Evolutionary conservation across 2,113 vertebrate genomes (phyloP), one percentile per base, ranked within the genome.

Genomic region (Scalopus aquaticus): DNA sequence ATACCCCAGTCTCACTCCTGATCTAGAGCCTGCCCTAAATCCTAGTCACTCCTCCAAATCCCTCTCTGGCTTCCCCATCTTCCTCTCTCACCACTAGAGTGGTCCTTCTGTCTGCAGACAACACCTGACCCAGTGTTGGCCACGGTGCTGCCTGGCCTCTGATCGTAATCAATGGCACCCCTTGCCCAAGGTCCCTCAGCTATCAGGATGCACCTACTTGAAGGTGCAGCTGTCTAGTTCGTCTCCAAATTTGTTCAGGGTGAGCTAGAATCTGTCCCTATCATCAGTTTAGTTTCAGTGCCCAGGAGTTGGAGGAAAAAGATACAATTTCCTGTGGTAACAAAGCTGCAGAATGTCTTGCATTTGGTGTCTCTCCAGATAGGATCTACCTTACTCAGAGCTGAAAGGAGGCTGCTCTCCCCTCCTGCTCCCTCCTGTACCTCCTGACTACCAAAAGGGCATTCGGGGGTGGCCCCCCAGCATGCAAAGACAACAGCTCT

Each of bases 391-490:
- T 30, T 49, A 12, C 49, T 46, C 1, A 3, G 35, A 82, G 56
- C 46, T 35, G 46, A 39, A 82, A 24, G 9, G 15, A 58, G 24
- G 30, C 19, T 60, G 9, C 60, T 30, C 15, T 26, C 17, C 3
- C 16, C 72, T 35, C 70, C 67, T 19, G 42, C 78, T 73, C 6
- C 9, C 26, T 54, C 28, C 46, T 9, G 28, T 3, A 8, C 60
- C 19, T 32, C 3, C 54, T 92, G 30, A 11, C 28, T 26, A 58
- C 49, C 15, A 26, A 88, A 80, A 9, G n/a, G 6, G 2, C 67
- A 64, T 30, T 13, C 16, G 37, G 32, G 64, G 17, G 4, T 35
- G 32, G 9, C 44, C 58, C 42, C 6, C 16, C 0, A 0, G 24
- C 28, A 16, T 1, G 2, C 44, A 35, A 9, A 54, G 19, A 24